These are phyloP conservation scores for Pan paniscus DNA, from an alignment of 2,113 vertebrate species.

Conservation along the genomic window DNA sequence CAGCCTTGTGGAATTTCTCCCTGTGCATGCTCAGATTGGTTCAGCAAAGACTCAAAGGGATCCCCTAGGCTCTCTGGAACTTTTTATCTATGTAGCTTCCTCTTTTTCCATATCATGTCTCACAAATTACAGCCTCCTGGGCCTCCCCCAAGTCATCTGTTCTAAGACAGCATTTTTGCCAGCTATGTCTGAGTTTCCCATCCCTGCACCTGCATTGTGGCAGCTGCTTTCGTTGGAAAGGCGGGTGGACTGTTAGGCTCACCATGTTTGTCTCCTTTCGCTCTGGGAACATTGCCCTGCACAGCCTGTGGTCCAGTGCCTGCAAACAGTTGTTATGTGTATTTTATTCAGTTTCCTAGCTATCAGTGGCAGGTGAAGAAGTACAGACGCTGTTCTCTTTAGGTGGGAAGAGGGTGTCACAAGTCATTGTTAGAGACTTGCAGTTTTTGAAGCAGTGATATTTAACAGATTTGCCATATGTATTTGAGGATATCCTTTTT, in stretches of 20 bases:
- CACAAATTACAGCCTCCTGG: neutral
- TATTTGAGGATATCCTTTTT: neutral
- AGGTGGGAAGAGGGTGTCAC: neutral
- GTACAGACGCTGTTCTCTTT: neutral
- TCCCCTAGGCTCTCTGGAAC: neutral
- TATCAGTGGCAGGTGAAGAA: neutral
- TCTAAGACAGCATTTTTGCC: neutral
- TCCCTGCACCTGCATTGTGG: neutral
- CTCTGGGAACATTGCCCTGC: neutral
- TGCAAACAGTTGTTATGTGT: neutral
- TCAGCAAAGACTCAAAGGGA: neutral
- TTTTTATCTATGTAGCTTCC: neutral
- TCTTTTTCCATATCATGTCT: neutral
- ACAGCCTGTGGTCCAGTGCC: neutral
- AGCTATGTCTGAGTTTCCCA: neutral
- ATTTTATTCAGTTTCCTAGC: neutral
- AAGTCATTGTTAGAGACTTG: neutral
- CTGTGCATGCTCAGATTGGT: neutral
- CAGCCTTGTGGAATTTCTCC: neutral
- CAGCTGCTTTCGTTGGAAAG: neutral
- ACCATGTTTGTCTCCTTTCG: neutral
- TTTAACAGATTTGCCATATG: neutral
- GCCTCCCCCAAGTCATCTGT: neutral
- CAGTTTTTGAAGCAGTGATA: neutral
- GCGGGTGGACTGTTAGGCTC: accelerated